Evolutionary conservation across 2,888 invertebrate species (phyloP), one percentile per base, ranked within the genome.

Genomic region (Diarsia rubi): DNA sequence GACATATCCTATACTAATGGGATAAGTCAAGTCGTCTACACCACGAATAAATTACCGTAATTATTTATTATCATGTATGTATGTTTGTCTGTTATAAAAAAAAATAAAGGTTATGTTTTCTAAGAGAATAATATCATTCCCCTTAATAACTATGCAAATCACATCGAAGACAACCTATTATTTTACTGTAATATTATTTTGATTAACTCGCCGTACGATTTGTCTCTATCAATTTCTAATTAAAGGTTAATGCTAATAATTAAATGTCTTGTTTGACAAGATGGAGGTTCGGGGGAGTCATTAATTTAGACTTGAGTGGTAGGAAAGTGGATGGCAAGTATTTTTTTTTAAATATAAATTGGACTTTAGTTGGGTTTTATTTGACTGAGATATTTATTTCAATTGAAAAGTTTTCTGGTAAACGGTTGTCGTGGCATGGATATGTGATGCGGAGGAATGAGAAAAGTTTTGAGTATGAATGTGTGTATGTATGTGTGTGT

Each of bases 211-310:
- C 76, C 57, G n/a, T 69, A 63, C 86, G 82, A 91, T 92, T 89
- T 88, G 88, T 89, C 90, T 88, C 84, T 87, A 90, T 91, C 89
- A 89, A 87, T 88, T 89, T 88, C 86, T 89, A 88, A 90, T 90
- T 84, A 90, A 87, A 88, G 81, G 84, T 86, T 88, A 87, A 86
- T 84, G 83, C 79, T 85, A 79, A 85, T 88, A 89, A 90, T 89
- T 88, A 87, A 89, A 88, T 75, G 75, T 64, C 85, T 82, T 87
- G 90, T 91, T 88, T 86, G 88, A 89, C 91, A 90, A 84, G 83
- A 72, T 63, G 73, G 74, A 66, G 72, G 82, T 74, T 83, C 59
- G 79, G 75, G 67, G 57, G 72, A 77, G 78, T 83, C 84, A 87
- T 88, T 87, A 83, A 84, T 88, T 85, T 73, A 3, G 42, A 54